These are phyloP conservation scores for Lepidotrigona ventralis DNA, from an alignment of 1,140 invertebrate species.

Conservation along the genomic window DNA sequence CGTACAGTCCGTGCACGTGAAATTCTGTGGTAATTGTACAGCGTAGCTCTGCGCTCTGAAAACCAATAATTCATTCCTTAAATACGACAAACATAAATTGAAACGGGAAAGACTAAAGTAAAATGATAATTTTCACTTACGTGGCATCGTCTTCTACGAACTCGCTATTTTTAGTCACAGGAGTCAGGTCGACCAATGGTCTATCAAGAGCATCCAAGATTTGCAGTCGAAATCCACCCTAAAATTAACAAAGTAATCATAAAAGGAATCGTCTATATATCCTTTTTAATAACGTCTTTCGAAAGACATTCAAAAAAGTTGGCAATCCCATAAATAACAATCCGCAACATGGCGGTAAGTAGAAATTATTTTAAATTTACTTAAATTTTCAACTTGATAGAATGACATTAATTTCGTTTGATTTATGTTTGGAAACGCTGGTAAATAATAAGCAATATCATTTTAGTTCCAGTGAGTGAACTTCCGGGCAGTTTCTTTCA, in stretches of 20 bases:
- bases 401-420: not conserved
- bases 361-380: not conserved
- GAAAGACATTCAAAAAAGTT: not conserved
- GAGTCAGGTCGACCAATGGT: slow-evolving; percentile 91
- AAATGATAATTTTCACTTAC: slow-evolving; percentile 78
- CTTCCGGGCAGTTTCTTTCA: slow-evolving; percentile 30
- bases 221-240: slow-evolving; percentile 94
- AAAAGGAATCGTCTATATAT: not conserved
- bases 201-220: slow-evolving; percentile 90
- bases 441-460: not conserved
- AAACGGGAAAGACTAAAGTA: too few species aligned
- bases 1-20: slow-evolving; percentile 94
- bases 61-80: slow-evolving; percentile 18
- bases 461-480: slow-evolving; percentile 32
- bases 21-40: slow-evolving; percentile 89
- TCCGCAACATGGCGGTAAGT: not conserved
- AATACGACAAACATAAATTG: not conserved
- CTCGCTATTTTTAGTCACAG: slow-evolving; percentile 87
- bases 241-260: slow-evolving; percentile 68
- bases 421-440: not conserved
- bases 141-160: slow-evolving; percentile 90
- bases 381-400: not conserved
- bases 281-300: too few species aligned
- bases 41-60: slow-evolving; percentile 89
- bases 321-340: not conserved